Conservation (phyloP, 2,888 invertebrate species). For the Lithosia quadra region DNA sequence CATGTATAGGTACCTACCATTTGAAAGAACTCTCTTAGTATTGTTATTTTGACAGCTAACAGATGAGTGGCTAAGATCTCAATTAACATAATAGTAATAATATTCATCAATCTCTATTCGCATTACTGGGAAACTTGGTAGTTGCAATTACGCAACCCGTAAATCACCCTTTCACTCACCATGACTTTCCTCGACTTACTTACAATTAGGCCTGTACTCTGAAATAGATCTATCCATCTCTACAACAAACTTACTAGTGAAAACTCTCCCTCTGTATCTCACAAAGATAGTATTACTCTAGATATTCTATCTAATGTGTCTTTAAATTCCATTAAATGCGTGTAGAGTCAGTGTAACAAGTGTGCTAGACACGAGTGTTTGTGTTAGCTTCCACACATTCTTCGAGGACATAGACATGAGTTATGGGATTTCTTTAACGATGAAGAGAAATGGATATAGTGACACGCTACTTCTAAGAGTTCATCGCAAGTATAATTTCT, state of each 20-base stretch:
- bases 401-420: not conserved
- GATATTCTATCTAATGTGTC: conserved; percentile 11
- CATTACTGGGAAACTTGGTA: conserved; percentile 35
- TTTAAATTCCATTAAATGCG: not conserved
- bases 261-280: conserved; percentile 51
- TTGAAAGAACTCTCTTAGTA: too few species aligned
- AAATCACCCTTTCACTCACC: conserved; percentile 42
- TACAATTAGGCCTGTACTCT: conserved; percentile 71
- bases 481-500: conserved; percentile 1
- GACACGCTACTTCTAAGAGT: not conserved
- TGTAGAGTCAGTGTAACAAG: not conserved
- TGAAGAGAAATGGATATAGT: not conserved
- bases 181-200: conserved; percentile 64
- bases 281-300: conserved; percentile 40
- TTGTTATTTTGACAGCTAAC: too few species aligned
- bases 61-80: not conserved
- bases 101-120: conserved; percentile 28
- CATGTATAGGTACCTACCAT: too few species aligned
- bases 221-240: conserved; percentile 75
- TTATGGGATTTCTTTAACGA: not conserved
- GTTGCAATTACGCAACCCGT: conserved; percentile 49
- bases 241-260: conserved; percentile 66
- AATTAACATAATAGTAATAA: conserved; percentile 10
- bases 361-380: not conserved
- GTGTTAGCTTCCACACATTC: not conserved